phyloP scores from a whole-genome alignment of 2,888 invertebrate species.

The Mycalesis mineus region DNA sequence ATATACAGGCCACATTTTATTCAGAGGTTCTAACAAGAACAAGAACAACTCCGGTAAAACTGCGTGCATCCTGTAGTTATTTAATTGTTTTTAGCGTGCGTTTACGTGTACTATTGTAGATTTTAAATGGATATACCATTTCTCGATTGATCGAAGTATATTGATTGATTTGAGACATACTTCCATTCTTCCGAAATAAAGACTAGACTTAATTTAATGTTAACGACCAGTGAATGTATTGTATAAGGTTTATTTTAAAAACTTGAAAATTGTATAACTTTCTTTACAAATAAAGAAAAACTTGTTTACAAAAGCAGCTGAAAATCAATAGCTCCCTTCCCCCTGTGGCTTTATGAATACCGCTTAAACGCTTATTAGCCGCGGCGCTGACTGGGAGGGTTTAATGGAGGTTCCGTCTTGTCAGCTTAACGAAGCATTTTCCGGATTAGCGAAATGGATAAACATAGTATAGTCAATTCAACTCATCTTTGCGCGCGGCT shows the following conservation, averaged over 20 bases:
- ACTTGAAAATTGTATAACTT: slow-evolving; percentile 38
- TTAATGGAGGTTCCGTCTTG: slow-evolving; percentile 50
- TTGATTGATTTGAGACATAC: neutral
- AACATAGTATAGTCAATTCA: slow-evolving; percentile 25
- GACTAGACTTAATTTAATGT: neutral
- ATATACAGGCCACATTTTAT: no score
- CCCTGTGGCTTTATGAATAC: slow-evolving; percentile 59
- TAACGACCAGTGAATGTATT: neutral
- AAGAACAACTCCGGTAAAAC: no score
- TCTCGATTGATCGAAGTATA: no score
- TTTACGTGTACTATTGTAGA: no score
- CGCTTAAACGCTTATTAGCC: slow-evolving; percentile 63
- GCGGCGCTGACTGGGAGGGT: slow-evolving; percentile 49
- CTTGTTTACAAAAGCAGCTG: slow-evolving; percentile 52
- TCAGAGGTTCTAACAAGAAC: no score
- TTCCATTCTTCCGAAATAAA: neutral
- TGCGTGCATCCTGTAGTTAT: no score
- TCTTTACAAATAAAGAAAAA: slow-evolving; percentile 30
- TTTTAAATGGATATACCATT: no score
- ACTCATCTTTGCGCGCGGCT: no score
- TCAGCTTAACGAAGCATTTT: slow-evolving; percentile 46
- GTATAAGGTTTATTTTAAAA: neutral
- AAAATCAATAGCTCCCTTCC: slow-evolving; percentile 61
- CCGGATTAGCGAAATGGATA: slow-evolving; percentile 42
- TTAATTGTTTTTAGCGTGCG: no score